Evolutionary conservation across 2,888 invertebrate species (phyloP).

Genomic region (Cantharis rustica): DNA sequence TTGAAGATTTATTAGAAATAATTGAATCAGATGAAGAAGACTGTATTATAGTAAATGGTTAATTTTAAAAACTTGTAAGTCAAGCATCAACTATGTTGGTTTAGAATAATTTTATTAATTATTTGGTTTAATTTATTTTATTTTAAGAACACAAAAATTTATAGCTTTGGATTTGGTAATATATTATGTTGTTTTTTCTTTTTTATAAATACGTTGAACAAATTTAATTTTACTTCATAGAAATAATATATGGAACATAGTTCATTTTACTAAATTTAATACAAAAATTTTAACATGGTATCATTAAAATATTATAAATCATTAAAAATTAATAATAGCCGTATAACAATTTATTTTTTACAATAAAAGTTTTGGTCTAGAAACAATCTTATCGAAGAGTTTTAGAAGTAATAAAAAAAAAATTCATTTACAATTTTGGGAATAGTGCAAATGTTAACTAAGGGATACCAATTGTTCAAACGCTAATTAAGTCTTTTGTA

Average conservation of each 20-base stretch:
- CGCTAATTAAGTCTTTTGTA: background rate
- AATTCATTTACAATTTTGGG: background rate
- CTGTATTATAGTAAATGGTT: slow-evolving; percentile 12
- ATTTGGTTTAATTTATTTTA: background rate
- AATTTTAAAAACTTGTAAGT: background rate
- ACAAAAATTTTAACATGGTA: background rate
- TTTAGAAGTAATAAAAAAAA: background rate
- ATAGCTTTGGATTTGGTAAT: background rate
- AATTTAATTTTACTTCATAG: background rate
- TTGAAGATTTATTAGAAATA: slow-evolving; percentile 8
- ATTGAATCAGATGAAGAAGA: slow-evolving; percentile 15
- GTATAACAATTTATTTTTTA: background rate
- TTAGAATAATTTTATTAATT: background rate
- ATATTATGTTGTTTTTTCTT: too few relatives aligned
- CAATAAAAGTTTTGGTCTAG: background rate
- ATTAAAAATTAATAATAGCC: background rate
- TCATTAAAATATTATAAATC: background rate
- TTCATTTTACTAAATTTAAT: background rate
- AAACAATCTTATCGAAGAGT: background rate
- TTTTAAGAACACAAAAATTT: background rate
- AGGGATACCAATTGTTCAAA: background rate
- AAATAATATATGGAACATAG: background rate
- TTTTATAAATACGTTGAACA: too few relatives aligned
- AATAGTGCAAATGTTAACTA: background rate
- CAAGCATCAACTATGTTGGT: background rate